A percentile compares a stretch with the other conserved stretches of the same genome.
Evolutionary conservation across 1,140 invertebrate genomes (phyloP).

Genomic region (Ganaspis sp.): DNA sequence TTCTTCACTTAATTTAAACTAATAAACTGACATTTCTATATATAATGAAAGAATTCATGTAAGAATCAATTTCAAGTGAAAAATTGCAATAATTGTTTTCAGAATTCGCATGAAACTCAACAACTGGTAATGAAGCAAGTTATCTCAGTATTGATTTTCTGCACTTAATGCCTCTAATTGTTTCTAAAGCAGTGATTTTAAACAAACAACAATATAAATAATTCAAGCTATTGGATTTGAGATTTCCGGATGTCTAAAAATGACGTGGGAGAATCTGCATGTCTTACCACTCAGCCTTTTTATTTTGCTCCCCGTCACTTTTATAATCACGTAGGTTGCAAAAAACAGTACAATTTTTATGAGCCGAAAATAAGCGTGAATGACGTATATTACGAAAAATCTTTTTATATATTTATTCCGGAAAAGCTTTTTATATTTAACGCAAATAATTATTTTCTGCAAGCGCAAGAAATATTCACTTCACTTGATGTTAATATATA

Average conservation of each 20-base stretch:
- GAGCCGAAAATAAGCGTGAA: neutral
- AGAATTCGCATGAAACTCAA: too few relatives aligned
- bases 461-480: neutral
- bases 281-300: conserved; percentile 73
- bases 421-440: too few relatives aligned
- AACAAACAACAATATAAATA: neutral
- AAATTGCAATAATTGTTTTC: too few relatives aligned
- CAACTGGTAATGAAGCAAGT: too few relatives aligned
- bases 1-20: too few relatives aligned
- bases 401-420: too few relatives aligned
- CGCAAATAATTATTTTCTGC: too few relatives aligned
- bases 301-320: conserved; percentile 74
- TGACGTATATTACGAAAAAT: too few relatives aligned
- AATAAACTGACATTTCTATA: too few relatives aligned
- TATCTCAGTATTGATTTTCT: neutral
- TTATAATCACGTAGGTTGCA: conserved; percentile 75
- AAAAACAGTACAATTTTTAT: neutral
- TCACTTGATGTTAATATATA: too few relatives aligned
- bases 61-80: too few relatives aligned
- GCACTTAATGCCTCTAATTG: neutral
- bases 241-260: conserved; percentile 41
- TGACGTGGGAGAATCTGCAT: conserved; percentile 69
- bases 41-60: too few relatives aligned
- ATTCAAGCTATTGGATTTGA: conserved; percentile 2
- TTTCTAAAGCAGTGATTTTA: neutral